Base-by-base conservation (phyloP, 2,113 vertebrate genomes). In the Myiagra hebetior region DNA sequence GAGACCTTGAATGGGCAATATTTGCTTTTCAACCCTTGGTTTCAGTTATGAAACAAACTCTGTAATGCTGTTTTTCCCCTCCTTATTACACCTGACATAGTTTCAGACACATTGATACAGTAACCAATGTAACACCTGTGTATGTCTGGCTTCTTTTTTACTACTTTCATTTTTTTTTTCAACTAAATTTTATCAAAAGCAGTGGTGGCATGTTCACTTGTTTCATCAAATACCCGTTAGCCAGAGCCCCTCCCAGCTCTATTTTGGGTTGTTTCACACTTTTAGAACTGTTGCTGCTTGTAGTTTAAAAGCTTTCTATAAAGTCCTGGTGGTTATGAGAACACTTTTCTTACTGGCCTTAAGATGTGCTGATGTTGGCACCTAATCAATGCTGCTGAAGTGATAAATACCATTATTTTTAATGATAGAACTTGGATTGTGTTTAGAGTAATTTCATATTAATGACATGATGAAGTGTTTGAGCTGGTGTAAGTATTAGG, bases 31-130 rank as follows among this genome's bases (percentile, higher is more conserved):
- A 83, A 4, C 33, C 5, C 13, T 55, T 69, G 16, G 3, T 69
- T 91, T 78, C 68, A 35, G 18, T 57, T 62, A 13, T 7, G 77
- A 15, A 73, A 65, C 37, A 47, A 41, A 39, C 13, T 33, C 13
- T 35, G 0, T n/a, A n/a, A 35, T 18, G 49, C 56, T 79, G 1
- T 2, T 73, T 91, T 64, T 0, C 1, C 12, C 15, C 8, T 70
- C 33, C n/a, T 46, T 53, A 1, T 57, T 85, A 30, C 27, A 72
- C 11, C 1, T 57, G 49, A 57, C 53, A 41, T 42, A 42, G 35
- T 76, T 93, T 63, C 72, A 79, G 27, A 44, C 18, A 21, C 53
- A 4, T 17, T 57, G 15, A 21, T 72, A 42, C 33, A 76, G 21
- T 37, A 83, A 60, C 7, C 14, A 19, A 7, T 31, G 23, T 83